phyloP scores from a whole-genome alignment of 1,140 invertebrate species.

The Aporrectodea caliginosa region DNA sequence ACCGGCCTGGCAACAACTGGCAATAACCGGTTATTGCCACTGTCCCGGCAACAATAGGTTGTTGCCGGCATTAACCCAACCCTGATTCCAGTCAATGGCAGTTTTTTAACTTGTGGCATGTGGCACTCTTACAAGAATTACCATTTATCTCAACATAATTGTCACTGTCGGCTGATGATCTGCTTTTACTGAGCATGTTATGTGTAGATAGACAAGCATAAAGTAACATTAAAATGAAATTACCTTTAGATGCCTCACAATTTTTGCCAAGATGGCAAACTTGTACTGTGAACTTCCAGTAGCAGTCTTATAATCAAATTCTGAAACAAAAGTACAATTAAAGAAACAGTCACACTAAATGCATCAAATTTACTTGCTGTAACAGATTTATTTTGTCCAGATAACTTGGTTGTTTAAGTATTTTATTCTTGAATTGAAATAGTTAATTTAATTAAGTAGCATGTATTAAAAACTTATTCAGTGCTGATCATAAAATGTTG shows the following conservation, averaged over 20 bases:
- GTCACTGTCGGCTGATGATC: neutral
- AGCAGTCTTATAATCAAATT: constrained; percentile 72
- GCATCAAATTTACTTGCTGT: neutral
- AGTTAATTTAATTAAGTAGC: neutral
- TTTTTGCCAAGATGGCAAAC: constrained; percentile 92
- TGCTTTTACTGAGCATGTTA: neutral
- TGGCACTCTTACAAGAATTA: neutral
- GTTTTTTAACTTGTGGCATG: neutral
- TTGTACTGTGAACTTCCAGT: constrained; percentile 83
- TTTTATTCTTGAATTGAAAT: too few species aligned
- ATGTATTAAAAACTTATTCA: neutral
- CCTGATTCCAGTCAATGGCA: neutral
- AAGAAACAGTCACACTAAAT: neutral
- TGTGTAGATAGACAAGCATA: neutral
- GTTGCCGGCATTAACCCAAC: too few species aligned
- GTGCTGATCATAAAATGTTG: neutral
- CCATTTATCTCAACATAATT: neutral
- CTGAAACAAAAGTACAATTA: constrained; percentile 32
- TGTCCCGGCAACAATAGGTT: too few species aligned
- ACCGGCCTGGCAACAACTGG: too few species aligned
- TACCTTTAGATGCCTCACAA: constrained; percentile 93
- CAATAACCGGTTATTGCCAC: too few species aligned
- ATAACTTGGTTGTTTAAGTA: neutral
- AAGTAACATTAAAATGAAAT: neutral
- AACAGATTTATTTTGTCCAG: neutral